These are phyloP conservation scores for Varanus komodoensis DNA, from an alignment of 2,113 vertebrate species.

Conservation along the genomic window DNA sequence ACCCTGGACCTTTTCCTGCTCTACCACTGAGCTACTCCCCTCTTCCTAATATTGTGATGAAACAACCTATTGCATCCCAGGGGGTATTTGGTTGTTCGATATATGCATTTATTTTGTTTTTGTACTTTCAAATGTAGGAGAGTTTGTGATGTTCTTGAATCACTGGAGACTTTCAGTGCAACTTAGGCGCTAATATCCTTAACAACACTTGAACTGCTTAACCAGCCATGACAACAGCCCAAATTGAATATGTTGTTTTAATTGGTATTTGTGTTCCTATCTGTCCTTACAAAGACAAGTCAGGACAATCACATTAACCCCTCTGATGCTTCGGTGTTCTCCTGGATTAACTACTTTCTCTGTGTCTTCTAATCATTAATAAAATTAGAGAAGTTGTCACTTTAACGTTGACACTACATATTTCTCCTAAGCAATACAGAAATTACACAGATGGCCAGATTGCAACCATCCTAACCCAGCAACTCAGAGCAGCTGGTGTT, in stretches of 20 bases:
- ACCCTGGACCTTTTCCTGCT: too few species aligned
- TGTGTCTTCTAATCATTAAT: conserved; percentile 26
- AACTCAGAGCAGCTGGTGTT: conserved; percentile 20
- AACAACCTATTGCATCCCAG: too few species aligned
- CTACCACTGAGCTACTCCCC: too few species aligned
- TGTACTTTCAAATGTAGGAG: not conserved
- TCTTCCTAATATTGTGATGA: too few species aligned
- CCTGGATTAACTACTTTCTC: conserved; percentile 9
- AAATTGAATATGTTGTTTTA: conserved; percentile 55
- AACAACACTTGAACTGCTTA: conserved; percentile 35
- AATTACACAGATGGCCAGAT: conserved; percentile 40
- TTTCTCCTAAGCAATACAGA: conserved; percentile 24
- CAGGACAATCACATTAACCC: conserved; percentile 65
- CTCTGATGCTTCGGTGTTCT: conserved; percentile 53
- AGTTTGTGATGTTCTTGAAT: not conserved
- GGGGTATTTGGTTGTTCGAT: not conserved
- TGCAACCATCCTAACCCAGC: not conserved
- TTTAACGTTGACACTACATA: conserved; percentile 7
- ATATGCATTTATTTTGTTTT: not conserved
- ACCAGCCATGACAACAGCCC: conserved; percentile 51
- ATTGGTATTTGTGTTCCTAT: conserved; percentile 47
- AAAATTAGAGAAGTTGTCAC: conserved; percentile 42
- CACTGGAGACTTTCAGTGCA: conserved; percentile 23
- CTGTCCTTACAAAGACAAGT: conserved; percentile 45
- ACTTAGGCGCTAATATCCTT: conserved; percentile 28